Evolutionary conservation across 2,888 invertebrate species (phyloP).

Genomic region (Proisotoma minuta): DNA sequence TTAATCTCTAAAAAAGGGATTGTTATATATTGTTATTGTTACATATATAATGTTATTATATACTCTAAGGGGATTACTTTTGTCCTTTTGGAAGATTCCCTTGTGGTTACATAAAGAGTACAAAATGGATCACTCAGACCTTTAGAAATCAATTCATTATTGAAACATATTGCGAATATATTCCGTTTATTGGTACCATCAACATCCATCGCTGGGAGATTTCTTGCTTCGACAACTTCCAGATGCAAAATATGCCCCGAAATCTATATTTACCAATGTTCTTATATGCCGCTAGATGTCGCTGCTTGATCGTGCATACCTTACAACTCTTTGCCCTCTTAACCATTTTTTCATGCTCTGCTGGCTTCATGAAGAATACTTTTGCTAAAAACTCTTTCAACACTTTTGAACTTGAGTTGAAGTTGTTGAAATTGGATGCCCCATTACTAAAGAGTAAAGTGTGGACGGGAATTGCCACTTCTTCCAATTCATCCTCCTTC

Average conservation of each 20-base stretch:
- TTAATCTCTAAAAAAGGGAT: too few relatives aligned
- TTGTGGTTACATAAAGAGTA: constrained; percentile 24
- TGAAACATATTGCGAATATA: background rate
- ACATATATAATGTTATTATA: too few relatives aligned
- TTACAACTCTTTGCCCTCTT: constrained; percentile 23
- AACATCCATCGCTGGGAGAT: constrained; percentile 29
- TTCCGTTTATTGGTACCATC: constrained; percentile 17
- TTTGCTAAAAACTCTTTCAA: constrained; percentile 21
- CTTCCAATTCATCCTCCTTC: background rate
- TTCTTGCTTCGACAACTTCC: constrained; percentile 30
- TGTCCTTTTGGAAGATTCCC: constrained; percentile 26
- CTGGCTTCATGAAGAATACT: constrained; percentile 20
- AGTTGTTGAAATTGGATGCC: too few relatives aligned
- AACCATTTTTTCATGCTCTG: constrained; percentile 17
- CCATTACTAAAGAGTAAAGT: too few relatives aligned
- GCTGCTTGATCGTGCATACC: too few relatives aligned
- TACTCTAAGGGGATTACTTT: too few relatives aligned
- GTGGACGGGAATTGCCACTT: too few relatives aligned
- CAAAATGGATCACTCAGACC: constrained; percentile 32
- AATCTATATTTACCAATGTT: too few relatives aligned
- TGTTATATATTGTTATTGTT: too few relatives aligned
- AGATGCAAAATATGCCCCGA: constrained; percentile 28
- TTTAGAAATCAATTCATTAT: background rate
- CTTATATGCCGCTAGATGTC: too few relatives aligned
- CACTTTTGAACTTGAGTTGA: too few relatives aligned